These are phyloP conservation scores for Acrossocheilus wenchowensis DNA, from an alignment of 2,797 vertebrate species.

Conservation along the genomic window DNA sequence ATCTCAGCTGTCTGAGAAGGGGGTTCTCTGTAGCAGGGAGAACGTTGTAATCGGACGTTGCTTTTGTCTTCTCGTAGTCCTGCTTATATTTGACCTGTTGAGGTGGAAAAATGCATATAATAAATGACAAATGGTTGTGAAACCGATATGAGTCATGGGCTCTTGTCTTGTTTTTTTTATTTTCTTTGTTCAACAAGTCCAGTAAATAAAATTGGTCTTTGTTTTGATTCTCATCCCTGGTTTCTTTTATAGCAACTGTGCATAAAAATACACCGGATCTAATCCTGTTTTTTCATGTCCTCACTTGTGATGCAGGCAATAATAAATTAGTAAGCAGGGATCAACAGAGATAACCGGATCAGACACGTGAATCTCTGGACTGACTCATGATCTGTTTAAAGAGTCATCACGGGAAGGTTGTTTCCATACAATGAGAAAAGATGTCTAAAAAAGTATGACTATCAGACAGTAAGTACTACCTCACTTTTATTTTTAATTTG, in stretches of 20 bases:
- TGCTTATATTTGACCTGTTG: conserved; percentile 92
- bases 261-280: conserved; percentile 17
- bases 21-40: conserved; percentile 97
- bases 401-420: conserved; percentile 57
- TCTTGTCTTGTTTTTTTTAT: not conserved
- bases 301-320: conserved; percentile 4
- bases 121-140: not conserved
- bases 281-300: conserved; percentile 1
- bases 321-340: conserved; percentile 21
- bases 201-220: not conserved
- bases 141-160: not conserved
- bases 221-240: not conserved
- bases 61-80: conserved; percentile 91
- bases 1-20: conserved; percentile 87
- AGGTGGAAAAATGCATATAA: not conserved
- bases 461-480: too few relatives aligned
- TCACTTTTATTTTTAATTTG: conserved; percentile 18
- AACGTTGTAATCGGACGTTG: conserved; percentile 88
- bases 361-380: conserved; percentile 50
- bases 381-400: conserved; percentile 68
- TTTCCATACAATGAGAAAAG: conserved; percentile 65
- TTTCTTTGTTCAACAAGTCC: not conserved
- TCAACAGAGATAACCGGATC: conserved; percentile 13
- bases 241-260: not conserved
- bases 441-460: conserved; percentile 51